Conservation (phyloP, 2,888 invertebrate genomes). For the Metallyticus violacea region DNA sequence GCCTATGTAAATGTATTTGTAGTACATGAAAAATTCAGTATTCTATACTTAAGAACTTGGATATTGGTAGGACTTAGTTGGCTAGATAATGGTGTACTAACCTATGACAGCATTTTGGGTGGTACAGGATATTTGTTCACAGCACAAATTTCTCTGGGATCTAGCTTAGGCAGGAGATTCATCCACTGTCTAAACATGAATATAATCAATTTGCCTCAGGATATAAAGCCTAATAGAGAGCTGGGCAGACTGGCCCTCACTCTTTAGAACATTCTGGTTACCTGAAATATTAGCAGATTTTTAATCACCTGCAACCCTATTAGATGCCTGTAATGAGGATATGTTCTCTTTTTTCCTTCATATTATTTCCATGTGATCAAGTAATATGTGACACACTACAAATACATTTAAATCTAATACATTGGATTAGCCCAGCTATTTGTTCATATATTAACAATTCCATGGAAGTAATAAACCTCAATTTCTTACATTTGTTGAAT, state of each 20-base stretch:
- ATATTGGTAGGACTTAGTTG: not conserved
- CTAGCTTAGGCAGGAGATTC: not conserved
- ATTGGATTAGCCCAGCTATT: not conserved
- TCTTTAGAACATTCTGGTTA: not conserved
- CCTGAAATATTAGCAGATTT: not conserved
- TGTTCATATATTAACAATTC: too few relatives aligned
- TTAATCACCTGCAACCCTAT: not conserved
- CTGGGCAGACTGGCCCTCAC: not conserved
- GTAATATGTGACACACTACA: not conserved
- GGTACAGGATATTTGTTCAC: too few relatives aligned
- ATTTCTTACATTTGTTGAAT: not conserved
- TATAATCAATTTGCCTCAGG: not conserved
- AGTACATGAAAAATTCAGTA: not conserved
- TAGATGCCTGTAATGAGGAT: not conserved
- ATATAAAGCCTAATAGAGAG: not conserved
- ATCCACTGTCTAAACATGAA: not conserved
- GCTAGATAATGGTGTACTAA: not conserved
- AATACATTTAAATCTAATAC: not conserved
- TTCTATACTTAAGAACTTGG: not conserved
- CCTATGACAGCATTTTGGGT: not conserved
- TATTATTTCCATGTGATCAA: not conserved
- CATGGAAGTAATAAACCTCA: too few relatives aligned
- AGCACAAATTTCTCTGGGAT: not conserved
- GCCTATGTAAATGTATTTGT: not conserved
- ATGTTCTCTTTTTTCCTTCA: not conserved